A percentile compares a stretch with the other conserved stretches of the same genome.
These are phyloP conservation scores for Vulpes vulpes DNA, from an alignment of 2,113 vertebrate genomes.

Conservation along the genomic window DNA sequence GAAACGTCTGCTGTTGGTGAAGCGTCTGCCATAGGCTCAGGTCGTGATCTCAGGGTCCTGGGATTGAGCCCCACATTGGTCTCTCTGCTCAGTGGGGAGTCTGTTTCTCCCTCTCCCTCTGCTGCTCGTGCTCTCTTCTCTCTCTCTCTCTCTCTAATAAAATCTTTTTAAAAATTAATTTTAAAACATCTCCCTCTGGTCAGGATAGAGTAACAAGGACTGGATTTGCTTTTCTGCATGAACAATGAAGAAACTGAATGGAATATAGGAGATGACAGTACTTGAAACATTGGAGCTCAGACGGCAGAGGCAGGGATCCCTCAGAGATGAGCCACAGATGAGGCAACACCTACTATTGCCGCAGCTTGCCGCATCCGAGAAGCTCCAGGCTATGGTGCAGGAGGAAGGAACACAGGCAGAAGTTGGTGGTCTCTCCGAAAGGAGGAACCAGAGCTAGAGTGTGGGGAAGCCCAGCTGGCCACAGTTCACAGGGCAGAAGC, in stretches of 20 bases:
- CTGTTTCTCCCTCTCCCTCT: no score
- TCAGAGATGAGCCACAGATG: not conserved
- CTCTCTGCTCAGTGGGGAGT: no score
- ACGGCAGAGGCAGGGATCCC: not conserved
- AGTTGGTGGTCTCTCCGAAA: not conserved
- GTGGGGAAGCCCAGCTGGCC: not conserved
- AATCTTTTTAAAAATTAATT: no score
- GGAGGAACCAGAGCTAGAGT: not conserved
- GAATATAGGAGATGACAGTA: not conserved
- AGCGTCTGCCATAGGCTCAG: no score
- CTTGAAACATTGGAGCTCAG: no score
- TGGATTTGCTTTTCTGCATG: not conserved
- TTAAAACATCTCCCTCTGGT: not conserved
- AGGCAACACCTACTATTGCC: rapidly evolving
- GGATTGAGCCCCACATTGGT: no score
- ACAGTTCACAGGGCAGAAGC: no score
- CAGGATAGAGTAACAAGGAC: not conserved
- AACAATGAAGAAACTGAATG: not conserved
- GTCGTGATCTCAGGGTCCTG: no score
- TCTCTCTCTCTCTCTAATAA: no score
- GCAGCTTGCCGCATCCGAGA: not conserved
- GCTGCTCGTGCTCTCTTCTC: no score
- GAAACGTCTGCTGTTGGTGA: no score
- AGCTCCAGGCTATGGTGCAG: not conserved
- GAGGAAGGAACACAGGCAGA: not conserved